These are phyloP conservation scores for Drosophila nikananu DNA, from an alignment of 1,140 invertebrate genomes.

Conservation along the genomic window DNA sequence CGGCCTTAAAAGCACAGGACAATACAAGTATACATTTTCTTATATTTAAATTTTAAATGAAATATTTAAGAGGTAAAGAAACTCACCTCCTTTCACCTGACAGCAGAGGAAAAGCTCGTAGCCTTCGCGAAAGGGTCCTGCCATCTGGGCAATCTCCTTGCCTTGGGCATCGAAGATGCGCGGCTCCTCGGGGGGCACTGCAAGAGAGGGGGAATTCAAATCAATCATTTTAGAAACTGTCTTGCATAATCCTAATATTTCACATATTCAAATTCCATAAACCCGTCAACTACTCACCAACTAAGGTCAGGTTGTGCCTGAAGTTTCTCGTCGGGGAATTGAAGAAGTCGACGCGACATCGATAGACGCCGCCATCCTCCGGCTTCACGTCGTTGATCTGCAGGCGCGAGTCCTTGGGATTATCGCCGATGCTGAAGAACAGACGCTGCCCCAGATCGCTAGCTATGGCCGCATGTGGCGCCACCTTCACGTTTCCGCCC, in stretches of 20 bases:
- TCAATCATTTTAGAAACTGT: neutral
- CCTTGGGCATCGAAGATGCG: slow-evolving; percentile 93
- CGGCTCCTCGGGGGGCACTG: slow-evolving; percentile 92
- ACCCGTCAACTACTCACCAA: slow-evolving; percentile 88
- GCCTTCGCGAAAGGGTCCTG: slow-evolving; percentile 93
- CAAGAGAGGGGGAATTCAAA: slow-evolving; percentile 48
- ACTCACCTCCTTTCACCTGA: slow-evolving; percentile 93
- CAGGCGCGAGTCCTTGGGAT: slow-evolving; percentile 89
- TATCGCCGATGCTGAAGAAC: slow-evolving; percentile 91
- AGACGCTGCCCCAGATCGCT: slow-evolving; percentile 90
- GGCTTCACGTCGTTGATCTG: slow-evolving; percentile 90
- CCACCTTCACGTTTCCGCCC: slow-evolving; percentile 87
- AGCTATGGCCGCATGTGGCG: slow-evolving; percentile 90
- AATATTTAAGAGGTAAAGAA: neutral
- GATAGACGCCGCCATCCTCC: slow-evolving; percentile 92
- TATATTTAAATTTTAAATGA: neutral
- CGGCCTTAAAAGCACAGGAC: neutral
- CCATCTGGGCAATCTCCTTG: slow-evolving; percentile 90
- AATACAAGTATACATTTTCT: neutral
- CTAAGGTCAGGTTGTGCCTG: slow-evolving; percentile 92
- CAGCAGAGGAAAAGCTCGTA: slow-evolving; percentile 92
- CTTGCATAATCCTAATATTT: neutral
- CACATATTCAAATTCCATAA: neutral
- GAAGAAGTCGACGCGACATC: slow-evolving; percentile 94
- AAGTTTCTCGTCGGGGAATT: slow-evolving; percentile 94